Evolutionary conservation across 1,140 invertebrate genomes (phyloP), one percentile per base, ranked within the genome.

Genomic region (Leguminivora glycinivorella): DNA sequence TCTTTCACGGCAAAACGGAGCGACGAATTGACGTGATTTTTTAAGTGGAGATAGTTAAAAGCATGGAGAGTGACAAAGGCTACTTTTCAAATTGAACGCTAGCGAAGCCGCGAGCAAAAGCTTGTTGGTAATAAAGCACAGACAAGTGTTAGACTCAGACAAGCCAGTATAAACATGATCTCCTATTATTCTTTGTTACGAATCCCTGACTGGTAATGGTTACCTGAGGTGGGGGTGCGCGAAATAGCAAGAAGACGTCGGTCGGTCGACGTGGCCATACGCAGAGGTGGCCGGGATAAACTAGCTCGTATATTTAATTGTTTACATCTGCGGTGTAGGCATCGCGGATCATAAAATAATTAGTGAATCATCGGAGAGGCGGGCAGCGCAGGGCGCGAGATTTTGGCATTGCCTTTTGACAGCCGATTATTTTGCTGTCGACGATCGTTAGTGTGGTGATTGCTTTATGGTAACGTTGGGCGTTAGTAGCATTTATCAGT

Each of bases 361-460:
- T 89, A 89, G 81, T 90, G 87, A 90, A 87, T 89, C 86, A 90
- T 81, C 74, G 73, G 43, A 78, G 82, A 87, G 79, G 82, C 31
- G 66, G 12, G 31, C 58, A 29, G 43, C 47, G 38, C 19, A 52
- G 22, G 34, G 47, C 56, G 56, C 71, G 76, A 79, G 78, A 76
- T 85, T 86, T 90, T 90, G 87, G 88, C 88, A 89, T 84, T 80
- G 81, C 79, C 52, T 75, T 85, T 79, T 87, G 88, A 90, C 86
- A 90, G 85, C 77, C 84, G 81, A 89, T 87, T 88, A 89, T 89
- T 87, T 84, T 79, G 81, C 78, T 83, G 85, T 87, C 84, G 72
- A 73, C 81, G 75, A 87, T 87, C 73, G 77, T 87, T 86, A 85
- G 79, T 67, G 75, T 67, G 75, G 75, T 56, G 75, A 82, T 84